Percentiles rank a stretch among this genome's conserved stretches.
These are phyloP conservation scores for Dolichopus griseipennis DNA, from an alignment of 2,888 invertebrate species.

Conservation along the genomic window DNA sequence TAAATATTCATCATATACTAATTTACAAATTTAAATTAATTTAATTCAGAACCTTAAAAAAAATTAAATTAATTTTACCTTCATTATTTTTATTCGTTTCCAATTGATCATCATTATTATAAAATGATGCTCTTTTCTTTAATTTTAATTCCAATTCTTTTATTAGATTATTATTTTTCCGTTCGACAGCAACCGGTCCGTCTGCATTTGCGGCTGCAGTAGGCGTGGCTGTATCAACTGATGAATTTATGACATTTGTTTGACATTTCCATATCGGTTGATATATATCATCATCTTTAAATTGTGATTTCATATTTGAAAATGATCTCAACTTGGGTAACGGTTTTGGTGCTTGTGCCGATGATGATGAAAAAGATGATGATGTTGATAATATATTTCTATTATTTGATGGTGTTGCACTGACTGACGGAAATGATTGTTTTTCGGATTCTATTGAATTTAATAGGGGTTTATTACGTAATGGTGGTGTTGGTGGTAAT, in stretches of 20 bases:
- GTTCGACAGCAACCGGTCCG: neutral
- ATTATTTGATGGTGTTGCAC: no score
- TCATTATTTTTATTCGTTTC: neutral
- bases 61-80: neutral
- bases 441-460: neutral
- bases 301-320: constrained; percentile 13
- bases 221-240: constrained; percentile 19
- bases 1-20: no score
- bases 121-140: neutral
- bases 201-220: constrained; percentile 16
- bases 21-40: no score
- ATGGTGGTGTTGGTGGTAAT: constrained; percentile 9
- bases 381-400: constrained; percentile 19
- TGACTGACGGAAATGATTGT: neutral
- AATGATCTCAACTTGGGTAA: neutral
- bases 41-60: no score
- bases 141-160: constrained; percentile 10
- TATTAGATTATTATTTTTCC: constrained; percentile 16
- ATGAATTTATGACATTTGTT: constrained; percentile 30
- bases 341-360: neutral
- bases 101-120: neutral
- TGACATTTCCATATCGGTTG: constrained; percentile 43
- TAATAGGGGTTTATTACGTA: neutral
- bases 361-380: neutral
- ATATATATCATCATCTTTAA: constrained; percentile 37